Evolutionary conservation across 2,888 invertebrate species (phyloP).

Genomic region (Xanthorhoe spadicearia): DNA sequence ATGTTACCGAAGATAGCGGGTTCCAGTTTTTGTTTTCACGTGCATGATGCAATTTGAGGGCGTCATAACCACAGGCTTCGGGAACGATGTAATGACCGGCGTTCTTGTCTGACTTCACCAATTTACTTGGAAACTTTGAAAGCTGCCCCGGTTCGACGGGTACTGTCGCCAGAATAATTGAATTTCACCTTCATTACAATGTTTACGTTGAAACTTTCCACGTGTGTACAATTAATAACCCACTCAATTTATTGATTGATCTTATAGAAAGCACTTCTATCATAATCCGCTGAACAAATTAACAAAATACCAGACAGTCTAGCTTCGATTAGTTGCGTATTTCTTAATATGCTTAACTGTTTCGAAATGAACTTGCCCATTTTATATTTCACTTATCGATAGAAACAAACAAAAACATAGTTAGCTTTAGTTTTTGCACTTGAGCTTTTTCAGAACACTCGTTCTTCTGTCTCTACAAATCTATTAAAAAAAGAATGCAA

Average conservation of each 20-base stretch:
- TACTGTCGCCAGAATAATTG: conserved; percentile 44
- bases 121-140: conserved; percentile 56
- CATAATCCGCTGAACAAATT: not conserved
- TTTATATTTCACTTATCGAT: too few relatives aligned
- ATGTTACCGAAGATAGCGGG: not conserved
- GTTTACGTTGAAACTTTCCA: conserved; percentile 1
- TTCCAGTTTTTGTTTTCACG: conserved; percentile 12
- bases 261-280: not conserved
- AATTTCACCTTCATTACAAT: conserved; percentile 15
- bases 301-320: not conserved
- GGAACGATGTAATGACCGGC: conserved; percentile 42
- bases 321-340: too few relatives aligned
- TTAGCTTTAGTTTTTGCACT: too few relatives aligned
- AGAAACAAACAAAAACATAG: too few relatives aligned
- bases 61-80: conserved; percentile 38
- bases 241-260: not conserved
- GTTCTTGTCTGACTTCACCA: conserved; percentile 34
- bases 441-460: conserved; percentile 2
- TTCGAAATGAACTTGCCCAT: too few relatives aligned
- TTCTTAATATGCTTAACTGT: too few relatives aligned
- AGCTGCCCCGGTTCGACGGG: conserved; percentile 47
- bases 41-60: conserved; percentile 30
- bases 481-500: conserved; percentile 19
- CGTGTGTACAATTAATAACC: not conserved
- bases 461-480: conserved; percentile 19